Conservation (phyloP, 2,797 vertebrate species). For the Hybognathus amarus region DNA sequence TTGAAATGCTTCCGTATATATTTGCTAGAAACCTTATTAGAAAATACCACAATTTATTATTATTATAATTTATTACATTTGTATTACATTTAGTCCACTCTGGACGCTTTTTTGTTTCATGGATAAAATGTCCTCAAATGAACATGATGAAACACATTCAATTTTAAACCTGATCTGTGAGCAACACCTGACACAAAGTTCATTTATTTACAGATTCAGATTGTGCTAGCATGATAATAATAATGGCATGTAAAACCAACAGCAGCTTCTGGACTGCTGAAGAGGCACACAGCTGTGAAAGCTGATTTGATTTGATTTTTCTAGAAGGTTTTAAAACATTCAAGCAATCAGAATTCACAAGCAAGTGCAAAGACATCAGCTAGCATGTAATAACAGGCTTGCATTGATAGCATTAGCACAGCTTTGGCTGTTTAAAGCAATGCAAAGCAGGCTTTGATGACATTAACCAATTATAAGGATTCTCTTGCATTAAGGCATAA, state of each 20-base stretch:
- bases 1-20: neutral
- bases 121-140: neutral
- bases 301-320: too few species aligned
- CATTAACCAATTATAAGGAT: slow-evolving; percentile 39
- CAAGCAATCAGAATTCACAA: neutral
- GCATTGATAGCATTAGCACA: slow-evolving; percentile 45
- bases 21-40: neutral
- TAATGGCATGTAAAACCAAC: neutral
- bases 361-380: slow-evolving; percentile 9
- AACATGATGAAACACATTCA: neutral
- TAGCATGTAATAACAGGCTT: slow-evolving; percentile 37
- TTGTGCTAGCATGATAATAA: neutral
- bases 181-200: too few species aligned
- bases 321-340: neutral
- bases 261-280: neutral
- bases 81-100: neutral
- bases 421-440: slow-evolving; percentile 48
- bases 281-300: neutral
- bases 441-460: slow-evolving; percentile 41
- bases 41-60: neutral
- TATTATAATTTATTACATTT: too few species aligned
- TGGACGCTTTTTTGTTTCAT: neutral
- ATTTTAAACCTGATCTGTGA: neutral
- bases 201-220: neutral
- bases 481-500: slow-evolving; percentile 1